Percentiles rank a stretch among this genome's conserved stretches.
These are phyloP conservation scores for Lagenorhynchus albirostris DNA, from an alignment of 2,113 vertebrate genomes.

Conservation along the genomic window DNA sequence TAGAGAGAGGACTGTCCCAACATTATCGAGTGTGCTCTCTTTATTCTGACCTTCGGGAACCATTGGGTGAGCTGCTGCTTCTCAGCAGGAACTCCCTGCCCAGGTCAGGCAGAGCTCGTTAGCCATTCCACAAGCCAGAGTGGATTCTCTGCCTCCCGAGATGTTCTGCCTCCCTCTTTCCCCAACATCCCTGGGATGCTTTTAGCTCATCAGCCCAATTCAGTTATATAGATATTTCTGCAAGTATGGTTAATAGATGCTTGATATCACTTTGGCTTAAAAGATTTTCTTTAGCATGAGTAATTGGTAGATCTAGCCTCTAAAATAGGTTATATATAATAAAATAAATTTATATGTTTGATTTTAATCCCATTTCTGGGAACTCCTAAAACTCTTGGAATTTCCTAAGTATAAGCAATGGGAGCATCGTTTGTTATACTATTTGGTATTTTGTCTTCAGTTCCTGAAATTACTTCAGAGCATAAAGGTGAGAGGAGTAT, in stretches of 20 bases:
- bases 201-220: not conserved
- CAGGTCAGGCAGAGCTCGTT: not conserved
- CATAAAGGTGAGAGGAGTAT: not conserved
- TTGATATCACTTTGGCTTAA: not conserved
- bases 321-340: not conserved
- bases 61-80: rapidly evolving
- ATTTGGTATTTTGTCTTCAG: not conserved
- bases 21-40: not conserved
- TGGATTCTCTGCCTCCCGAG: not conserved
- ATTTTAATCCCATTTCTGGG: not conserved
- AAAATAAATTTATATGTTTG: not conserved
- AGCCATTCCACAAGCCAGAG: not conserved
- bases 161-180: not conserved
- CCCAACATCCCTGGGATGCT: not conserved
- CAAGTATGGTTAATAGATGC: not conserved
- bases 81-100: not conserved
- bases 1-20: not conserved
- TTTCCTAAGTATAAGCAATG: not conserved
- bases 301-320: not conserved
- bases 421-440: not conserved
- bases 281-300: not conserved
- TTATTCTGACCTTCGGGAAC: not conserved
- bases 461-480: not conserved
- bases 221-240: not conserved
- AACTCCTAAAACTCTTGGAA: not conserved